Base-by-base conservation (phyloP, 1,140 invertebrate genomes). In the Drosophila tani region DNA sequence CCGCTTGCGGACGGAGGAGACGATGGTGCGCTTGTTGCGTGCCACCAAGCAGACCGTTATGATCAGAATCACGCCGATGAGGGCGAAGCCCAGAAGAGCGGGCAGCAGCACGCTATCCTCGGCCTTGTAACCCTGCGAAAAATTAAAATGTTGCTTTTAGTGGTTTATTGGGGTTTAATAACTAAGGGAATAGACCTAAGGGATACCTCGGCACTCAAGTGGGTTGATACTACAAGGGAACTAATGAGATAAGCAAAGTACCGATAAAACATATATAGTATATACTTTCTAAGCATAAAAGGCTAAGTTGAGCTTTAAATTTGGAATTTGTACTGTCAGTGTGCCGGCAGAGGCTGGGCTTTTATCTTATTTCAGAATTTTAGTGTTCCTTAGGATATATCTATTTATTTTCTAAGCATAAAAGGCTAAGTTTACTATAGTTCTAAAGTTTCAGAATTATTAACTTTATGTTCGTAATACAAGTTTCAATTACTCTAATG, bases 11-110 rank as follows among this genome's bases (percentile, higher is more conserved):
- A 92, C 85, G 11, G 90, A 92, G 60, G 91, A 90, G 35, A 92
- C 91, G 51, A 92, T 92, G 55, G 91, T 92, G 66, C 91, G 87
- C 65, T 92, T 92, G 60, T 92, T 92, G 86, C 91, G 91, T 84
- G 91, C 90, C 62, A 92, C 87, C 62, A 92, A 57, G 76, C 91
- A 92, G 46, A 92, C 82, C 38, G 91, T 88, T 71, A 91, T 91
- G 64, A 92, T 91, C 78, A 92, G 58, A 78, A 92, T 92, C 78
- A 92, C 85, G 58, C 91, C 91, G 82, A 92, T 92, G 65, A 92
- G 81, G 65, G 91, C 90, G 64, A 91, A 91, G 43, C 91, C 91
- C 43, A 92, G 68, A 17, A 92, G 62, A 11, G 91, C 91, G 53
- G 91, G 91, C 58, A 92, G 46, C 62, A 92, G 63, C 78, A 92